Conservation (phyloP, 2,888 invertebrate genomes). For the Tipula unca region DNA sequence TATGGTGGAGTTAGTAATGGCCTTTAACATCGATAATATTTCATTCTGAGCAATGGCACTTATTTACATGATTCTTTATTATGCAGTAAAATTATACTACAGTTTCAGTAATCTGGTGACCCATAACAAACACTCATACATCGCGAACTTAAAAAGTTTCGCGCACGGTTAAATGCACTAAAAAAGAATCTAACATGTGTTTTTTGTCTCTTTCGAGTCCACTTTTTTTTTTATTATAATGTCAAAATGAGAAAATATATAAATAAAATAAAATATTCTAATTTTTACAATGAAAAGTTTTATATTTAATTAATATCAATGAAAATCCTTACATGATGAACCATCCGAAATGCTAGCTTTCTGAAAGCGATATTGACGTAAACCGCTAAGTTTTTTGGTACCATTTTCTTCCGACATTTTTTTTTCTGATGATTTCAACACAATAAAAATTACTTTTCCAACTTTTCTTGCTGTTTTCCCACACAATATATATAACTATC, state of each 20-base stretch:
- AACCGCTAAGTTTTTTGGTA: slow-evolving; percentile 15
- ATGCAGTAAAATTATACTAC: no score
- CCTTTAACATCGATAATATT: no score
- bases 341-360: not conserved
- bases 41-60: no score
- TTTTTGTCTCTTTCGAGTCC: slow-evolving; percentile 2
- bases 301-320: not conserved
- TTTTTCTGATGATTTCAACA: not conserved
- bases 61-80: no score
- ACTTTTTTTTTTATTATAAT: not conserved
- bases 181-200: not conserved
- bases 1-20: no score
- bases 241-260: not conserved
- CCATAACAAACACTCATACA: not conserved
- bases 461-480: not conserved
- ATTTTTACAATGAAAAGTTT: not conserved
- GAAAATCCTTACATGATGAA: not conserved
- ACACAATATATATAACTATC: not conserved
- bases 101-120: not conserved
- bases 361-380: slow-evolving; percentile 18
- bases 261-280: not conserved
- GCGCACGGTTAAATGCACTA: not conserved
- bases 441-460: not conserved
- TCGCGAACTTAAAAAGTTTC: not conserved
- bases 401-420: slow-evolving; percentile 19